Conservation (phyloP, 2,797 vertebrate genomes). For the Nannoperca australis region DNA sequence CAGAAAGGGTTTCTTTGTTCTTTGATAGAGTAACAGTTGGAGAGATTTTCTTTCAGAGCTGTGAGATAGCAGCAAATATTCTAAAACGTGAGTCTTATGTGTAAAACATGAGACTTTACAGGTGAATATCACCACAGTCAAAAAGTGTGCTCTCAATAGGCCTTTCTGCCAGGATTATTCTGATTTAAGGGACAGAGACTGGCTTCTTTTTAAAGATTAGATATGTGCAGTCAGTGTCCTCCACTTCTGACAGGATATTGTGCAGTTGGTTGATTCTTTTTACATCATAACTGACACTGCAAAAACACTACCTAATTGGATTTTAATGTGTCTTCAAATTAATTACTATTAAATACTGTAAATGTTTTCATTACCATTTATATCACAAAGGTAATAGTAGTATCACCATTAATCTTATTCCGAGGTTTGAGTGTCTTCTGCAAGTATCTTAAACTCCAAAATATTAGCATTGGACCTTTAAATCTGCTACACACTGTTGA, state of each 20-base stretch:
- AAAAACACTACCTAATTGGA: not conserved
- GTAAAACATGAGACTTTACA: conserved; percentile 28
- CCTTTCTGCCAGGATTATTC: not conserved
- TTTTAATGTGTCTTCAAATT: not conserved
- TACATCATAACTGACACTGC: not conserved
- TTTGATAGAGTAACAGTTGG: conserved; percentile 12
- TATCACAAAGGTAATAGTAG: not conserved
- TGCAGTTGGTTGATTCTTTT: conserved; percentile 13
- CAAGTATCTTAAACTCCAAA: not conserved
- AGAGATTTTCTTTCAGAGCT: conserved; percentile 37
- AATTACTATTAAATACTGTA: not conserved
- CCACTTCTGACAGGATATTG: not conserved
- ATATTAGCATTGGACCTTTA: not conserved
- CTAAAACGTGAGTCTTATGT: conserved; percentile 2
- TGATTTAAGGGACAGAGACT: conserved; percentile 17
- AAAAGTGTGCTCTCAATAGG: conserved; percentile 1
- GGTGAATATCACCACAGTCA: conserved; percentile 7
- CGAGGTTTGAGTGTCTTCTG: not conserved
- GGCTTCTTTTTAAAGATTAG: conserved; percentile 14
- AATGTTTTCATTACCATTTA: not conserved
- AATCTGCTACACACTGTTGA: conserved; percentile 3
- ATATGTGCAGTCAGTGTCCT: not conserved
- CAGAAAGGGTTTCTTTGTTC: conserved; percentile 4
- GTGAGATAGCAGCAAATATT: conserved; percentile 33
- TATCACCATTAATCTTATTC: not conserved